Base-by-base conservation (phyloP, 2,888 invertebrate genomes). In the Taenaris catops region DNA sequence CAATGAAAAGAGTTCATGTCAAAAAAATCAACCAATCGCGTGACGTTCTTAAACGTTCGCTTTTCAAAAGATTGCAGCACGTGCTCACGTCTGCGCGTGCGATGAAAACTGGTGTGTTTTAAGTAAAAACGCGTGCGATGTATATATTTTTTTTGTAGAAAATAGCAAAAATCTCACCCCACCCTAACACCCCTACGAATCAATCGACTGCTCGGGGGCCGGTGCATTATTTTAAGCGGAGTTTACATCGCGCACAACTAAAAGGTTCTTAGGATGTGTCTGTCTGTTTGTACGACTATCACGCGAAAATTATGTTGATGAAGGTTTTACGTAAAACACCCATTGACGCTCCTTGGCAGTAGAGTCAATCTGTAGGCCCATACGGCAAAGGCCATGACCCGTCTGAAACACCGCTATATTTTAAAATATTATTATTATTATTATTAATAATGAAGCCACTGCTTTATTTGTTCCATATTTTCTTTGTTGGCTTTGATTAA, bases 81-180 rank as follows among this genome's bases (percentile, higher is more conserved):
- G 79, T 80, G 83, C 58, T 58, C 23, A 42, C 62, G 52, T 51
- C 39, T 80, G 84, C 84, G 78, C 73, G 67, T 68, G 74, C 78
- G 78, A 60, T 58, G 53, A 63, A 76, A 78, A 81, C 79, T 80
- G 67, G 52, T 53, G n/a, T n/a, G 76, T 84, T 86, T 84, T 83
- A 73, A 58, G 81, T 83, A 83, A 84, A 81, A 84, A 80, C 70
- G 68, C 58, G 67, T 74, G 70, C 58, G 49, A 44, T 52, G 52
- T 53, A n/a, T n/a, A n/a, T n/a, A 52, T 53, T 68, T 70, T 72
- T 79, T 75, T 80, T 84, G 75, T 72, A 65, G 70, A 73, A 86
- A 83, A 83, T 74, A 73, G 72, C 81, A 78, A 84, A 81, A 81
- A 69, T 70, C 43, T 56, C 47, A 61, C 75, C 75, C 80, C 72